A percentile compares a stretch with the other conserved stretches of the same genome.
These are phyloP conservation scores for Polietes domitor DNA, from an alignment of 2,888 invertebrate genomes.

Conservation along the genomic window DNA sequence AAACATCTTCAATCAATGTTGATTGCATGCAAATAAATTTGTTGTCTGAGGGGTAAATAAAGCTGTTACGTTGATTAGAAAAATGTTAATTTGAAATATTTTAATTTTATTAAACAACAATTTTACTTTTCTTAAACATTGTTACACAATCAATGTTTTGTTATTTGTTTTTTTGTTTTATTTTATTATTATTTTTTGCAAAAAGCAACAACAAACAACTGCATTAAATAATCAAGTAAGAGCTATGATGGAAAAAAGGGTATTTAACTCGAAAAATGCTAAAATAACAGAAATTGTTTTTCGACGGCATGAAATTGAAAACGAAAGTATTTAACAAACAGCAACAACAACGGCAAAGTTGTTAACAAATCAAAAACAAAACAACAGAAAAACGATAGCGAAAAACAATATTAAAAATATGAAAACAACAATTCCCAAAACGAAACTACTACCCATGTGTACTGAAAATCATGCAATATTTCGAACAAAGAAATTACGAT, in stretches of 20 bases:
- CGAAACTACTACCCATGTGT: not conserved
- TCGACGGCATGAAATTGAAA: constrained; percentile 54
- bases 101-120: too few species aligned
- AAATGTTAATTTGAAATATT: too few species aligned
- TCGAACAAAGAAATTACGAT: constrained; percentile 21
- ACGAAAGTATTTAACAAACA: constrained; percentile 48
- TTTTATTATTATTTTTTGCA: too few species aligned
- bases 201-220: too few species aligned
- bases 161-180: too few species aligned
- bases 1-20: too few species aligned
- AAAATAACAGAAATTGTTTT: constrained; percentile 37
- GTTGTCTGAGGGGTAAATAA: too few species aligned
- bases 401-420: too few species aligned
- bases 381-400: not conserved
- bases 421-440: constrained; percentile 3
- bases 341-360: not conserved
- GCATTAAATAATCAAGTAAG: not conserved
- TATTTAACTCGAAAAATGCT: constrained; percentile 24
- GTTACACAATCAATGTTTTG: too few species aligned
- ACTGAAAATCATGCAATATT: constrained; percentile 23
- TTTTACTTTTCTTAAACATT: too few species aligned
- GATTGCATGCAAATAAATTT: too few species aligned
- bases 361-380: constrained; percentile 50
- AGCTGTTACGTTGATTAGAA: too few species aligned
- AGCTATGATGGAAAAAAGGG: not conserved